Percentiles rank a stretch among this genome's conserved stretches.
Evolutionary conservation across 2,888 invertebrate genomes (phyloP).

Genomic region (Lasius platythorax): DNA sequence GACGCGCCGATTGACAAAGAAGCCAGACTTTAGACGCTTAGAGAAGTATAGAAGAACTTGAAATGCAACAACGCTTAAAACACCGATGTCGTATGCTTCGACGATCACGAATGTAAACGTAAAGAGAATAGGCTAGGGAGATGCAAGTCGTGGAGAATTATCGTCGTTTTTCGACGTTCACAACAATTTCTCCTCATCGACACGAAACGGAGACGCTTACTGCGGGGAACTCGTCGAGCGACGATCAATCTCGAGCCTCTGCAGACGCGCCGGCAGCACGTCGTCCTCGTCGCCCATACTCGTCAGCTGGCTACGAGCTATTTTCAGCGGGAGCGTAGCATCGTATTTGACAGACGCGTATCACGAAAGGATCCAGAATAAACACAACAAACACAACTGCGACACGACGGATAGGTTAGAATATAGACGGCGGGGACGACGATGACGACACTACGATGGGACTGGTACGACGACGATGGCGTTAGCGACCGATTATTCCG

Average conservation of each 20-base stretch:
- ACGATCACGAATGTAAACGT: neutral
- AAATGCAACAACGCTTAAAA: neutral
- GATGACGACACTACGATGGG: constrained; percentile 61
- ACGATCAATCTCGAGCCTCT: constrained; percentile 82
- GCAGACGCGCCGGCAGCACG: constrained; percentile 81
- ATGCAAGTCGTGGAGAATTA: neutral
- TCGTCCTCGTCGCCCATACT: constrained; percentile 81
- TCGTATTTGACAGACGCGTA: constrained; percentile 61
- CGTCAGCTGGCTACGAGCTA: constrained; percentile 60
- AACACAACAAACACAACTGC: constrained; percentile 19
- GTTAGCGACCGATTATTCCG: neutral
- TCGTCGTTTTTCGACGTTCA: neutral
- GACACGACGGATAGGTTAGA: constrained; percentile 38
- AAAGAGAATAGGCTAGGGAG: neutral
- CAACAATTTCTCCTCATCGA: neutral
- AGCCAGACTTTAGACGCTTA: neutral
- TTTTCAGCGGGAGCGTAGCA: constrained; percentile 72
- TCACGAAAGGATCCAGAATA: constrained; percentile 67
- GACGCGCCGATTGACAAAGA: neutral
- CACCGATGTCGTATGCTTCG: neutral
- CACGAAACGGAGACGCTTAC: constrained; percentile 74
- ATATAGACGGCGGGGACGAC: neutral
- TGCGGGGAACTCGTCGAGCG: constrained; percentile 74
- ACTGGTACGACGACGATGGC: constrained; percentile 55
- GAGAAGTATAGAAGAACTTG: neutral